Evolutionary conservation across 2,888 invertebrate species (phyloP).

Genomic region (Polydrusus pterygomalis): DNA sequence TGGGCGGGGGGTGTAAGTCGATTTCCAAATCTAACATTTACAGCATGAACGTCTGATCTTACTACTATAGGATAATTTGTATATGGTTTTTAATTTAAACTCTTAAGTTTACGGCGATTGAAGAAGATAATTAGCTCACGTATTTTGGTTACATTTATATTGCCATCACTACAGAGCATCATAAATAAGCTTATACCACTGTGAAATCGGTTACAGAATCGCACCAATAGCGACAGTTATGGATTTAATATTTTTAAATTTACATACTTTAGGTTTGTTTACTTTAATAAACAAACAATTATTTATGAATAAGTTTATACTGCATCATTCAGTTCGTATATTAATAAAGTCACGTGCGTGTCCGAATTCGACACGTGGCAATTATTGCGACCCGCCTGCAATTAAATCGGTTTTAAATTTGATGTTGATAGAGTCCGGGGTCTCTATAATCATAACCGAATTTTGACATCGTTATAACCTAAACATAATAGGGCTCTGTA

Average conservation of each 20-base stretch:
- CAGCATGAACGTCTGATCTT: no score
- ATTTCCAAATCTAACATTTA: no score
- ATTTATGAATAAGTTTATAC: not conserved
- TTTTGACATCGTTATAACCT: conserved; percentile 1
- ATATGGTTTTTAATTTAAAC: no score
- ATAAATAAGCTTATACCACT: no score
- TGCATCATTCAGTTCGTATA: conserved; percentile 62
- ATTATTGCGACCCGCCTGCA: conserved; percentile 58
- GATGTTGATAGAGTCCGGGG: conserved; percentile 42
- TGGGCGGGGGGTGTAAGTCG: no score
- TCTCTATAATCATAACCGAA: not conserved
- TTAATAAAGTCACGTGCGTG: conserved; percentile 63
- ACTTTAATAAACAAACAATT: not conserved
- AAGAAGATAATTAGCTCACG: no score
- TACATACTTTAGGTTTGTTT: not conserved
- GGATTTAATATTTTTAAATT: not conserved
- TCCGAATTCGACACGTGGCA: conserved; percentile 61
- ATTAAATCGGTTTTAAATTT: conserved; percentile 63
- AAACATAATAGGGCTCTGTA: not conserved
- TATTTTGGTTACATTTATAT: no score
- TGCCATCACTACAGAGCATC: no score
- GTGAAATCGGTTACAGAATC: not conserved
- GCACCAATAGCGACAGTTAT: no score
- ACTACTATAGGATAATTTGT: no score
- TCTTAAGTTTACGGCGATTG: no score